A percentile compares a stretch with the other conserved stretches of the same genome.
Evolutionary conservation across 2,113 vertebrate species (phyloP).

Genomic region (Corythaeola cristata): DNA sequence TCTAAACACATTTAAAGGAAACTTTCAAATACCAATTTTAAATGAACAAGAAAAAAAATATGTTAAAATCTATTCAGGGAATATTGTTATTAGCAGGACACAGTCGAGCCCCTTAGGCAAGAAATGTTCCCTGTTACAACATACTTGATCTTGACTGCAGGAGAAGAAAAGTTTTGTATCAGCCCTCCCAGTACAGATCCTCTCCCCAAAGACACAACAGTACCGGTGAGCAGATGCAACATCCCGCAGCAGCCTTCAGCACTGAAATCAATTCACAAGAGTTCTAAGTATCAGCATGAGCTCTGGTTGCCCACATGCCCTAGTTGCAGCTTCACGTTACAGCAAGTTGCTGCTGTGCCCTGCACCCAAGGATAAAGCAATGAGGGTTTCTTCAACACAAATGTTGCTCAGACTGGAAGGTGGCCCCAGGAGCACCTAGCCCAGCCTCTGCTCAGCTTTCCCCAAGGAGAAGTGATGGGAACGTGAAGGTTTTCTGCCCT

Average conservation of each 20-base stretch:
- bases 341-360: background rate
- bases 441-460: background rate
- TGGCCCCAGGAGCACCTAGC: background rate
- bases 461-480: background rate
- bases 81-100: constrained; percentile 40
- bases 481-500: background rate
- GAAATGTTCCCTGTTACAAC: background rate
- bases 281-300: background rate
- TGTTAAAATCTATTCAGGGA: constrained; percentile 10
- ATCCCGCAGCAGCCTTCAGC: background rate
- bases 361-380: background rate
- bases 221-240: background rate
- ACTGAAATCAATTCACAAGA: background rate
- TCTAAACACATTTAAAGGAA: constrained; percentile 23
- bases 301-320: background rate
- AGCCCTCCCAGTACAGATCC: background rate
- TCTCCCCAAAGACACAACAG: background rate
- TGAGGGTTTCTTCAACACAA: background rate
- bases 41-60: background rate
- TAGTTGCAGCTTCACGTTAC: background rate
- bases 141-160: background rate
- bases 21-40: constrained; percentile 26
- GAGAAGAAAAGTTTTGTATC: background rate
- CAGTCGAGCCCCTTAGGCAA: constrained; percentile 3
- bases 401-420: background rate